Conservation (phyloP, 2,797 vertebrate genomes). For the Sebastes cheni region DNA sequence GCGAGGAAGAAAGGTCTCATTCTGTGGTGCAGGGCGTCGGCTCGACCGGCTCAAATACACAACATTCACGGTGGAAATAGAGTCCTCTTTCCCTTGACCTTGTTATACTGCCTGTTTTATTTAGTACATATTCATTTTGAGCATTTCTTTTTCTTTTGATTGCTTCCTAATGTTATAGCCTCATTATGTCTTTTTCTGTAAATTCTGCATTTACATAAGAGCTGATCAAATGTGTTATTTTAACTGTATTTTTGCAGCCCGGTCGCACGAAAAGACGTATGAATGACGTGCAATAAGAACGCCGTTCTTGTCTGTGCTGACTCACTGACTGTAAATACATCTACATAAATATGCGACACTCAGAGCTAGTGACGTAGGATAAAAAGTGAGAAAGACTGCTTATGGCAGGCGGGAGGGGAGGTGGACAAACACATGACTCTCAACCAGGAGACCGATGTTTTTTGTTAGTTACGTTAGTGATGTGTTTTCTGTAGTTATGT, state of each 20-base stretch:
- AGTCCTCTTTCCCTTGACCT: background rate
- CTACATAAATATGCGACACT: too few species aligned
- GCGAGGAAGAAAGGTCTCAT: slow-evolving; percentile 45
- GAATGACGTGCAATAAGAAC: background rate
- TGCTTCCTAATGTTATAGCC: background rate
- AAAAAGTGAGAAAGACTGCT: too few species aligned
- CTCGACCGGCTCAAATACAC: slow-evolving; percentile 2
- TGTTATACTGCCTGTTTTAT: background rate
- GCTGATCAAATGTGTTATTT: background rate
- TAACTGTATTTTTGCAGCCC: background rate
- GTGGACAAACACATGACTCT: too few species aligned
- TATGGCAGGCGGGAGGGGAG: fast-evolving
- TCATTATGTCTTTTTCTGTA: background rate
- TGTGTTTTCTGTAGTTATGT: too few species aligned
- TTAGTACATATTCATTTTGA: background rate
- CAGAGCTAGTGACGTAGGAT: fast-evolving
- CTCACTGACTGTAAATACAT: too few species aligned
- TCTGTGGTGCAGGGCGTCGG: slow-evolving; percentile 37
- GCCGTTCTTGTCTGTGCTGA: too few species aligned
- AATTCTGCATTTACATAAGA: background rate
- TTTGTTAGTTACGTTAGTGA: too few species aligned
- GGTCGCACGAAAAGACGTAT: fast-evolving
- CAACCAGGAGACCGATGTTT: too few species aligned
- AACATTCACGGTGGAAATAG: slow-evolving; percentile 14
- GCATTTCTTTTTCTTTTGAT: background rate